Conservation (phyloP, 2,113 vertebrate species). For the Oreochromis spilurus region DNA sequence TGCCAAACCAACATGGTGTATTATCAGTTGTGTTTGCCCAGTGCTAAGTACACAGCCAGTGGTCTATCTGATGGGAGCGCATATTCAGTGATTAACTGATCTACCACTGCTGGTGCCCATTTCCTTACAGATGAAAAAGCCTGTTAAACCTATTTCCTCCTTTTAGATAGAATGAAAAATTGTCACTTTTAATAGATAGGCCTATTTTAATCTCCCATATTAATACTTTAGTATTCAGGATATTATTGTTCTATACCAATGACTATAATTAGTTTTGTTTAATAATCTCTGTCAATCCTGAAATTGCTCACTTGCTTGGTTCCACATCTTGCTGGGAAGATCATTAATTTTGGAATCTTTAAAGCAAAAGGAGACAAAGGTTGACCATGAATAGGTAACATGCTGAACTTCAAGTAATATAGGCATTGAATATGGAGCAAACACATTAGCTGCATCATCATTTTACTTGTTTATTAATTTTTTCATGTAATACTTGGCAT, state of each 20-base stretch:
- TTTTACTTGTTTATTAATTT: neutral
- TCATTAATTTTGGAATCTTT: slow-evolving; percentile 62
- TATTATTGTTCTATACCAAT: slow-evolving; percentile 83
- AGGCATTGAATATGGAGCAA: neutral
- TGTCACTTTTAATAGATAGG: slow-evolving; percentile 78
- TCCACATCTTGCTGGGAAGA: slow-evolving; percentile 52
- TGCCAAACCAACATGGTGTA: slow-evolving; percentile 25
- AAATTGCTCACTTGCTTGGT: slow-evolving; percentile 75
- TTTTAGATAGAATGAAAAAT: slow-evolving; percentile 78
- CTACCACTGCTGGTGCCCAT: slow-evolving; percentile 68
- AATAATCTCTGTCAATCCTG: slow-evolving; percentile 79
- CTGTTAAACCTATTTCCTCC: slow-evolving; percentile 80
- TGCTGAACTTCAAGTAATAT: neutral
- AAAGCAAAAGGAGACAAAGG: slow-evolving; percentile 1
- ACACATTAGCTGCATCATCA: neutral
- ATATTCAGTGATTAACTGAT: slow-evolving; percentile 72
- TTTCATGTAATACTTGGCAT: neutral
- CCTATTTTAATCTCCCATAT: slow-evolving; percentile 81
- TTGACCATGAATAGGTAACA: slow-evolving; percentile 13
- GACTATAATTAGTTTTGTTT: slow-evolving; percentile 82
- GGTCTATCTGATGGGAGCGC: slow-evolving; percentile 55
- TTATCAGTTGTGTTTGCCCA: slow-evolving; percentile 37
- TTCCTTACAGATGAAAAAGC: slow-evolving; percentile 74
- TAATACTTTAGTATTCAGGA: slow-evolving; percentile 82
- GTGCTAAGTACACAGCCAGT: slow-evolving; percentile 30